Base-by-base conservation (phyloP, 2,888 invertebrate genomes). In the Nomada hirtipes region DNA sequence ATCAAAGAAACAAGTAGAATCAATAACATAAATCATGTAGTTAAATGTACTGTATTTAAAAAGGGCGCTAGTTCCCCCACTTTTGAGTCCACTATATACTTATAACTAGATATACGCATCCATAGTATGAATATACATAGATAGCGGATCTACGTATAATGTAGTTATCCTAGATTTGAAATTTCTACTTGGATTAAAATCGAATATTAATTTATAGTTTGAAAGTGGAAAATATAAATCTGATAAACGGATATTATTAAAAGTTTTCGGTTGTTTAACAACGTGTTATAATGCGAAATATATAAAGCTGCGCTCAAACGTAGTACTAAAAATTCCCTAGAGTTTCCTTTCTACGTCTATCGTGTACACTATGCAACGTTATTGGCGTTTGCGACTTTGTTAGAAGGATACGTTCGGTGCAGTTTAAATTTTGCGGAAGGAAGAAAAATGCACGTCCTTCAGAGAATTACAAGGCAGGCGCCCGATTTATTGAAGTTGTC, bases 391-490 rank as follows among this genome's bases (percentile, higher is more conserved):
- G 10, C 60, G 15, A n/a, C 4, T 10, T 63, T 10, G 2, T 26
- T 18, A 2, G 10, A 2, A 57, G n/a, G 36, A n/a, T 11, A 4
- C 11, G 13, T 44, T 20, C 2, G 10, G 10, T 36, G 4, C 0
- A 29, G 15, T 42, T 68, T 1, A 1, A 20, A n/a, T 53, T 23
- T 29, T n/a, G 3, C 0, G 11, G 26, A 47, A 53, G 15, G 10
- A 29, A 15, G 29, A 82, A 64, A 68, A 23, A 80, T 85, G 85
- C 76, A 70, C 26, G 85, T 72, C 0, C 18, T 85, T 57, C 82
- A 75, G 42, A 79, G 23, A 1, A 0, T 71, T 42, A 11, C 18
- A n/a, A 73, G 47, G 0, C 55, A n/a, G 9, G 44, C 55, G 42
- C 74, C 85, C 0, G 47, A 55, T n/a, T 71, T 82, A 47, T 11